phyloP scores from a whole-genome alignment of 2,797 vertebrate species.

The Rhinatrema bivittatum region DNA sequence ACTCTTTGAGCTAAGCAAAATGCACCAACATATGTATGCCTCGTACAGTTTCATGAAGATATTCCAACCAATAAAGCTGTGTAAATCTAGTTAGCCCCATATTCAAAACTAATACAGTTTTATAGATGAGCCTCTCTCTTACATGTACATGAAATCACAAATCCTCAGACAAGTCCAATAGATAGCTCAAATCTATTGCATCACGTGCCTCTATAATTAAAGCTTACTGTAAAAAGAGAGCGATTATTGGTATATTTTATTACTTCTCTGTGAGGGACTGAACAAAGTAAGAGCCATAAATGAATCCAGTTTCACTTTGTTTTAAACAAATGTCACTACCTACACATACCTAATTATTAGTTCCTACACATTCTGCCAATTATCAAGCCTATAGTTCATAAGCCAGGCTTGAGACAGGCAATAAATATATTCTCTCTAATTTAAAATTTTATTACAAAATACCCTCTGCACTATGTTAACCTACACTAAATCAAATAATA shows the following conservation, averaged over 20 bases:
- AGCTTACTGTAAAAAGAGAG: slow-evolving; percentile 54
- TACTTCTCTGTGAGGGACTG: slow-evolving; percentile 44
- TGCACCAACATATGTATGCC: not conserved
- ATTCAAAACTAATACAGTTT: slow-evolving; percentile 35
- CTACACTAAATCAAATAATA: slow-evolving; percentile 51
- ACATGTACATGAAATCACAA: slow-evolving; percentile 11
- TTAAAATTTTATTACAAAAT: slow-evolving; percentile 63
- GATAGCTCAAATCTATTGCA: slow-evolving; percentile 58
- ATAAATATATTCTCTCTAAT: slow-evolving; percentile 54
- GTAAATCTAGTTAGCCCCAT: slow-evolving; percentile 25
- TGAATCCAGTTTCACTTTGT: slow-evolving; percentile 56
- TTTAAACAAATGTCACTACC: slow-evolving; percentile 60
- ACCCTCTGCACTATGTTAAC: slow-evolving; percentile 47
- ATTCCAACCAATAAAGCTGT: slow-evolving; percentile 31
- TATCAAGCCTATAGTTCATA: slow-evolving; percentile 57
- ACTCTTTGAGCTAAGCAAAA: not conserved
- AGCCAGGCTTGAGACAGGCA: slow-evolving; percentile 48
- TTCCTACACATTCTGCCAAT: slow-evolving; percentile 58
- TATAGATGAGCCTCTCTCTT: slow-evolving; percentile 14
- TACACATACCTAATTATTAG: slow-evolving; percentile 56
- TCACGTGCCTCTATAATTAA: slow-evolving; percentile 59
- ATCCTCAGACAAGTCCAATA: slow-evolving; percentile 32
- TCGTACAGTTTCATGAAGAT: slow-evolving; percentile 24
- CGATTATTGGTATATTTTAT: slow-evolving; percentile 59
- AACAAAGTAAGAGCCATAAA: slow-evolving; percentile 55